Conservation (phyloP, 1,140 invertebrate species). For the Delia radicum region DNA sequence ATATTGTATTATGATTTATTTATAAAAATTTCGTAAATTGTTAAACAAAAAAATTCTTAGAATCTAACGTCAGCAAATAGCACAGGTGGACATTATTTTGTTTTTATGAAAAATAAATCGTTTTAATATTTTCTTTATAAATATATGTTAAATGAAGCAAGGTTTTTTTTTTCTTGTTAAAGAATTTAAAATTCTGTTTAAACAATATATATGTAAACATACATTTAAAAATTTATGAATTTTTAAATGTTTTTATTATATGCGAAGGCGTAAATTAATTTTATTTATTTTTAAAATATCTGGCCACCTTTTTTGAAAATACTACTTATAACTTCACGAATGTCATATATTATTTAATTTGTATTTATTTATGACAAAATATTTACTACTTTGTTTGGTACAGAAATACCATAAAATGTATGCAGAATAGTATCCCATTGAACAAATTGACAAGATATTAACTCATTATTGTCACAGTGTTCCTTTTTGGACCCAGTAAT, state of each 20-base stretch:
- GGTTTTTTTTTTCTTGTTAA: background rate
- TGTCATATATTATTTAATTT: background rate
- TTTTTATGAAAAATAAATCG: background rate
- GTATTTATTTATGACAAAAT: background rate
- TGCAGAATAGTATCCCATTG: no score
- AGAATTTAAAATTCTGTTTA: background rate
- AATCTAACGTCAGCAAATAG: background rate
- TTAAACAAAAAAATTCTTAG: background rate
- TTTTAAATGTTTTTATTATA: conserved; percentile 21
- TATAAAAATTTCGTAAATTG: background rate
- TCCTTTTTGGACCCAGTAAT: no score
- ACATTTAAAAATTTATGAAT: conserved; percentile 19
- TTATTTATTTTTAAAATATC: background rate
- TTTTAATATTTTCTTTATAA: background rate
- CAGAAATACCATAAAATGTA: background rate
- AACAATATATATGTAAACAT: conserved; percentile 5
- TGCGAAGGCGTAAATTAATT: background rate
- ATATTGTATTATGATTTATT: background rate
- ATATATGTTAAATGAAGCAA: background rate
- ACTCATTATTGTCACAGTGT: no score
- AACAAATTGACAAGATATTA: no score
- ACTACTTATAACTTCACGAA: background rate
- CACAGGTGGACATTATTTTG: background rate
- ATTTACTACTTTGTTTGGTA: background rate
- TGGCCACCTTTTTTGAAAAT: background rate